These are phyloP conservation scores for Sinotaia quadrata DNA, from an alignment of 2,888 invertebrate species.

Conservation along the genomic window DNA sequence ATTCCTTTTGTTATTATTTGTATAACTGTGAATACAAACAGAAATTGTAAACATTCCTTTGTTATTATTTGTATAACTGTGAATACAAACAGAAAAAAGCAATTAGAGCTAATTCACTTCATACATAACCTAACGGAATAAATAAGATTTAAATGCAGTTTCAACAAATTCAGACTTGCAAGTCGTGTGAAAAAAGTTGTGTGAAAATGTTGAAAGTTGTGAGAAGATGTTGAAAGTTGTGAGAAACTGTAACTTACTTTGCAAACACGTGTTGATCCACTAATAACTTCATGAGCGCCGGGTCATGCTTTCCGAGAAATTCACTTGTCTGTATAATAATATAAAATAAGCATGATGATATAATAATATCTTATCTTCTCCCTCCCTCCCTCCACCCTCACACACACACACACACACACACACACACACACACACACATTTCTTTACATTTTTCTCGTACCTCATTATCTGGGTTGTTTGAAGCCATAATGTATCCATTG, in stretches of 20 bases:
- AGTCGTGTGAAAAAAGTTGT: neutral
- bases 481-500: constrained; percentile 93
- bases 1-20: too few species aligned
- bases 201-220: too few species aligned
- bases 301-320: constrained; percentile 95
- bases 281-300: constrained; percentile 69
- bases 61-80: too few species aligned
- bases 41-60: too few species aligned
- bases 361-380: neutral
- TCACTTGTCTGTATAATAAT: constrained; percentile 79
- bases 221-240: neutral
- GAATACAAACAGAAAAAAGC: too few species aligned
- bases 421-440: neutral
- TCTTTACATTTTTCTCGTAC: constrained; percentile 39
- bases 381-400: neutral
- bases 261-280: constrained; percentile 39
- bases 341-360: too few species aligned
- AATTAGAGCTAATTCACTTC: too few species aligned
- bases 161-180: neutral
- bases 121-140: too few species aligned
- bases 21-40: too few species aligned
- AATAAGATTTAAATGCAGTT: too few species aligned
- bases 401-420: neutral
- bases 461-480: constrained; percentile 79
- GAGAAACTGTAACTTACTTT: constrained; percentile 33